Conservation (phyloP, 2,797 vertebrate genomes). For the Trachops cirrhosus region DNA sequence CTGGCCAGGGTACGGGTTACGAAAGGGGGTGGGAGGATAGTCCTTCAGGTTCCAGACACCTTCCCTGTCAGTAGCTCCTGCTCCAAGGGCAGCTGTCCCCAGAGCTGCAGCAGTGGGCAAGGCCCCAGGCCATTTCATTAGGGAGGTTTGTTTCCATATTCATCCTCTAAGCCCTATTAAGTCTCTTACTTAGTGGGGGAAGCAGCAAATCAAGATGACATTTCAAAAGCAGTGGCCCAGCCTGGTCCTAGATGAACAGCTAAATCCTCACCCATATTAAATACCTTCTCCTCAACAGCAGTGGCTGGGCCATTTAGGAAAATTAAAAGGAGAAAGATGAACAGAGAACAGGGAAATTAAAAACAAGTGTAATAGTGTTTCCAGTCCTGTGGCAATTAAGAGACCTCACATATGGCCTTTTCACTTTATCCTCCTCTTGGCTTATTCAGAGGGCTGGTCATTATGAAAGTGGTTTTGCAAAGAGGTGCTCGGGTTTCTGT, state of each 20-base stretch:
- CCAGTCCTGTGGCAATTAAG: conserved; percentile 78
- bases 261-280: conserved; percentile 87
- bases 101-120: not conserved
- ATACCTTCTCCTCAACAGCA: conserved; percentile 82
- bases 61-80: conserved; percentile 39
- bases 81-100: conserved; percentile 53
- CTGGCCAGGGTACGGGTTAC: not conserved
- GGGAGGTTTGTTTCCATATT: conserved; percentile 79
- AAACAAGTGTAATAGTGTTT: conserved; percentile 80
- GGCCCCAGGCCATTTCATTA: conserved; percentile 81
- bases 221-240: conserved; percentile 81
- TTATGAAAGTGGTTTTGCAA: conserved; percentile 83
- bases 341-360: conserved; percentile 79
- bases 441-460: conserved; percentile 82
- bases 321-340: conserved; percentile 85
- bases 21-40: not conserved
- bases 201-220: conserved; percentile 88
- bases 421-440: conserved; percentile 82
- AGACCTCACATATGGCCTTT: conserved; percentile 81
- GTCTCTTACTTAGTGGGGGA: conserved; percentile 81
- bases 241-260: conserved; percentile 82
- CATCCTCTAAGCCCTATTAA: conserved; percentile 83
- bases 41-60: not conserved
- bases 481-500: conserved; percentile 79
- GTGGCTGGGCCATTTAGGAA: conserved; percentile 84